Base-by-base conservation (phyloP, 2,888 invertebrate genomes). In the Arctia plantaginis region DNA sequence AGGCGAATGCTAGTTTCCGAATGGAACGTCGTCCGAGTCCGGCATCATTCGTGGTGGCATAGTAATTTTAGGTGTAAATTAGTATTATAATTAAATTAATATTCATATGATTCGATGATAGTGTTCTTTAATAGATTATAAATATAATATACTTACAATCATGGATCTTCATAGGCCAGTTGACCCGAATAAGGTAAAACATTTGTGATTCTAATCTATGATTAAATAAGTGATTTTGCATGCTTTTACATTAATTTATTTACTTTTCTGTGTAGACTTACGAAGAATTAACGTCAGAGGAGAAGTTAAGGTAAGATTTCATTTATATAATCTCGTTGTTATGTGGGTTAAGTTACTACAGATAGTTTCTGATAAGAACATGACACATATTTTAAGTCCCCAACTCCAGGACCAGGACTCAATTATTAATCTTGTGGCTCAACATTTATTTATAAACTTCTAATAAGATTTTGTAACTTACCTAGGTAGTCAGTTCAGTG, bases 251-350 rank as follows among this genome's bases (percentile, higher is more conserved):
- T 74, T 75, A 73, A 73, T 72, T 66, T 64, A 70, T 72, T 71
- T 78, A 73, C 73, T 86, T 81, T 90, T 82, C 88, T 86, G 95
- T 95, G 59, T 93, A 98, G 98, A 97, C 97, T 66, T 95, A 97
- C 84, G 97, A 97, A 73, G 97, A 97, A 84, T 93, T 98, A 93
- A 97, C 97, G n/a, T 96, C 97, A 10, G 98, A 98, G 82, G 98
- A 98, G 91, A 97, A 97, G 94, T 95, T 97, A 93, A 97, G 98
- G 98, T 97, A 93, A 91, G 90, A 77, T 76, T 55, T 71, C 44
- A 66, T 64, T 2, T 35, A 12, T 65, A 47, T 62, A n/a, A 27
- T 6, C n/a, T 3, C 10, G 41, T 41, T 35, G 20, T 13, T 13
- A 1, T 33, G 23, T 35, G 27, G 12, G 23, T 67, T 6, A 51